These are phyloP conservation scores for Tuberolachnus salignus DNA, from an alignment of 2,888 invertebrate species.

Conservation along the genomic window DNA sequence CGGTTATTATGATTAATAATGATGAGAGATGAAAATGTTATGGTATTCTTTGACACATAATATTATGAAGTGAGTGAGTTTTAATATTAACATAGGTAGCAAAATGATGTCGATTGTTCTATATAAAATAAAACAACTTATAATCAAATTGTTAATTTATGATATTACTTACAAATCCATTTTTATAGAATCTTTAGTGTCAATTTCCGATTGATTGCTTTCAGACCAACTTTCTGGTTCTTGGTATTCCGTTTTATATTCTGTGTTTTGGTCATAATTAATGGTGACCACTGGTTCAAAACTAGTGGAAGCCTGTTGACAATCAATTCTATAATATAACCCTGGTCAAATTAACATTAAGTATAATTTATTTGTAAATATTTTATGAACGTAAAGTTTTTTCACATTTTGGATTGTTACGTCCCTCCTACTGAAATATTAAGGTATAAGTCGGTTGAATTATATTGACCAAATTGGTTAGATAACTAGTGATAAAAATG, in stretches of 20 bases:
- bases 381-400: neutral
- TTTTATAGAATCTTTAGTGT: constrained; percentile 20
- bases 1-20: too few species aligned
- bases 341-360: neutral
- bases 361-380: neutral
- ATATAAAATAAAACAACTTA: too few species aligned
- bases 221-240: constrained; percentile 52
- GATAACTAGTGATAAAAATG: too few species aligned
- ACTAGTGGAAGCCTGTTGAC: constrained; percentile 44
- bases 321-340: neutral
- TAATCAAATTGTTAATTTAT: too few species aligned
- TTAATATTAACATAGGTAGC: too few species aligned
- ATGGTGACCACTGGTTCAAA: constrained; percentile 56
- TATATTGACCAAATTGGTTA: too few species aligned
- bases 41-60: too few species aligned
- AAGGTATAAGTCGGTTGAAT: too few species aligned
- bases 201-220: constrained; percentile 43
- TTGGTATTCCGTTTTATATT: constrained; percentile 49
- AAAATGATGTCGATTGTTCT: too few species aligned
- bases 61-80: too few species aligned
- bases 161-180: constrained; percentile 28
- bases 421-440: too few species aligned
- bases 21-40: too few species aligned
- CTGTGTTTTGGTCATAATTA: constrained; percentile 50
- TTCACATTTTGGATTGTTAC: neutral